Percentiles rank a stretch among this genome's conserved stretches.
Conservation (phyloP, 2,797 vertebrate genomes). For the Pelodytes ibericus region DNA sequence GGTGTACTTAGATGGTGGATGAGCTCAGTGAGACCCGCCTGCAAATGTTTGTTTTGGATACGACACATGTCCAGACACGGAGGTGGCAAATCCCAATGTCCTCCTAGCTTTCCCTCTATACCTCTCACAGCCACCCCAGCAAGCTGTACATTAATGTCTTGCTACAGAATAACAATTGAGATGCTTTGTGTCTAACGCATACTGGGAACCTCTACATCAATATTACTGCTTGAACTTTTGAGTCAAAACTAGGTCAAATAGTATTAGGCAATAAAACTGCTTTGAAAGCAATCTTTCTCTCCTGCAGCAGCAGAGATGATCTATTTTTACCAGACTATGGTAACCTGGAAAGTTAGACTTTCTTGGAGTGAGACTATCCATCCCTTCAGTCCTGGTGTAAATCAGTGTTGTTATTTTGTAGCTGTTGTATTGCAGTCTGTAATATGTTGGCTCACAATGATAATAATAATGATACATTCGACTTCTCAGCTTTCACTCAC, state of each 20-base stretch:
- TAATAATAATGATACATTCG: not conserved
- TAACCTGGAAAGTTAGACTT: conserved; percentile 36
- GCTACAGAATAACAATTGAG: conserved; percentile 19
- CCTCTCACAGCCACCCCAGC: conserved; percentile 3
- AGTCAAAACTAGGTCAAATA: conserved; percentile 23
- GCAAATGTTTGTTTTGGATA: conserved; percentile 28
- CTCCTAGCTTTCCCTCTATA: not conserved
- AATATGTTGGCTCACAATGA: conserved; percentile 25
- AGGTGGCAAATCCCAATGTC: not conserved
- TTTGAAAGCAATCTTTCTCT: conserved; percentile 30
- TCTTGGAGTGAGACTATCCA: conserved; percentile 1
- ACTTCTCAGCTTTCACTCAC: conserved; percentile 5
- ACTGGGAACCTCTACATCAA: conserved; percentile 36
- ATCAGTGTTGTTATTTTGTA: conserved; percentile 29
- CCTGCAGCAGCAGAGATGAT: conserved; percentile 23
- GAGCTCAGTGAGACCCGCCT: conserved; percentile 27
- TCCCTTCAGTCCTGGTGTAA: conserved; percentile 21
- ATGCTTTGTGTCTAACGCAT: conserved; percentile 31
- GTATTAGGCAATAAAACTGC: conserved; percentile 24
- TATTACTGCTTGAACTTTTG: conserved; percentile 3
- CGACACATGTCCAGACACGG: conserved; percentile 2
- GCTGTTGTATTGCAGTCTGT: conserved; percentile 24
- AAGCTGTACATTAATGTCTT: conserved; percentile 16
- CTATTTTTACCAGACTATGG: conserved; percentile 43
- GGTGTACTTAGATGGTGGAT: no score